Base-by-base conservation (phyloP, 1,140 invertebrate genomes). In the Liolophura sinensis region DNA sequence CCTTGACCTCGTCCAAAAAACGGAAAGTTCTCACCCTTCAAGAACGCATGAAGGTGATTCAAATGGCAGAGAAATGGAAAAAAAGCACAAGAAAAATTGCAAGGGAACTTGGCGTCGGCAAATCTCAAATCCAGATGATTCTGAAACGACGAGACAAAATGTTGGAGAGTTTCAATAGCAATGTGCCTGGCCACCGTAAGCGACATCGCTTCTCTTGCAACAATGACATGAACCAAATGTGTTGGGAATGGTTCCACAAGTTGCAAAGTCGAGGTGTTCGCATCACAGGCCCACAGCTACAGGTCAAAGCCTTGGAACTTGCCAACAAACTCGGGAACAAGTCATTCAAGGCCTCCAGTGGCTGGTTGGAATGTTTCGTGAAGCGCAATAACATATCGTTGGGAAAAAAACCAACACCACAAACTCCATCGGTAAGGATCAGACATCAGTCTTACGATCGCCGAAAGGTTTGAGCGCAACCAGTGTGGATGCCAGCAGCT, bases 321-420 rank as follows among this genome's bases (percentile, higher is more conserved):
- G 68, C 68, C 9, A n/a, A n/a, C 1, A 65, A 70, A 22, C 51
- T 70, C n/a, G 65, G 57, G 12, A 65, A 40, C n/a, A 49, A 27
- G 70, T 50, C 51, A 24, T 70, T 77, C 57, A 71, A 75, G n/a
- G 73, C 70, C n/a, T 77, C 81, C 15, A 70, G 75, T 24, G 69
- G 73, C 3, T 71, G 69, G 65, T 49, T 69, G 22, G 72, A 67
- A 24, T 51, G 48, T 9, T 73, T 73, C 48, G 22, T 59, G 0
- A 68, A 62, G 25, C 25, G 65, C 9, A 46, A 70, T 22, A 68
- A 68, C 27, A 68, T 70, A 15, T 61, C 61, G n/a, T 64, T 67
- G 64, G 48, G 25, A 0, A 63, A 68, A 22, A 65, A 73, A 62
- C 24, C 50, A 40, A 40, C 31, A 40, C 31, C 31, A 9, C 31